Conservation (phyloP, 2,797 vertebrate species). For the Sphenopsis melanotis region DNA sequence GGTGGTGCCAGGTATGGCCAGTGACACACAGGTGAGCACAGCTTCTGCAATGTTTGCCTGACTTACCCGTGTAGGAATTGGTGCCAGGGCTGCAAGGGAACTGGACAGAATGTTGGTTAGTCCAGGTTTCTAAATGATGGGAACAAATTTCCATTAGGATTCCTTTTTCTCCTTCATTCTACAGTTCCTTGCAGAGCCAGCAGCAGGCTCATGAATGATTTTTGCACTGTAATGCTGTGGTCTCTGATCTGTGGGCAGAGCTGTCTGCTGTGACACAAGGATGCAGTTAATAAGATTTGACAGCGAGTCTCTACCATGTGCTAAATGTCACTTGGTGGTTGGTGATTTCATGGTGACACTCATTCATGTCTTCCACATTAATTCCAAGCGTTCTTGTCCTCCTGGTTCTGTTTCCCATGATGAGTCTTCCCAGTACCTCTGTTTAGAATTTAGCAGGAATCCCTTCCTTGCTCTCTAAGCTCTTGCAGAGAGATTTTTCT, state of each 20-base stretch:
- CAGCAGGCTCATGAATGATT: background rate
- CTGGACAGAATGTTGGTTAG: background rate
- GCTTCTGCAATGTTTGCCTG: background rate
- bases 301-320: background rate
- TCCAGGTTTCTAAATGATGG: background rate
- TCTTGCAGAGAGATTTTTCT: background rate
- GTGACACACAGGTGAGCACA: background rate
- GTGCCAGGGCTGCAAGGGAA: background rate
- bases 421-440: background rate
- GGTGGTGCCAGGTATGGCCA: background rate
- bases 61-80: rapidly evolving
- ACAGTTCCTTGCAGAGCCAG: background rate
- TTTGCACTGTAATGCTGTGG: conserved; percentile 33
- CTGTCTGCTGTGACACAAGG: background rate
- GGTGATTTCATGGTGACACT: background rate
- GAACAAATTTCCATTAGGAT: background rate
- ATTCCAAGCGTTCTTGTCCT: background rate
- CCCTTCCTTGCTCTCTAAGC: background rate
- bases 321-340: background rate
- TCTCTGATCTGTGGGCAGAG: conserved; percentile 8
- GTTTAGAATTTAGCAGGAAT: background rate
- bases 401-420: background rate
- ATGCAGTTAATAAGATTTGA: background rate
- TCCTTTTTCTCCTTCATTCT: background rate
- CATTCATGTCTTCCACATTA: background rate